phyloP scores from a whole-genome alignment of 2,113 vertebrate genomes.

The Bos indicus region DNA sequence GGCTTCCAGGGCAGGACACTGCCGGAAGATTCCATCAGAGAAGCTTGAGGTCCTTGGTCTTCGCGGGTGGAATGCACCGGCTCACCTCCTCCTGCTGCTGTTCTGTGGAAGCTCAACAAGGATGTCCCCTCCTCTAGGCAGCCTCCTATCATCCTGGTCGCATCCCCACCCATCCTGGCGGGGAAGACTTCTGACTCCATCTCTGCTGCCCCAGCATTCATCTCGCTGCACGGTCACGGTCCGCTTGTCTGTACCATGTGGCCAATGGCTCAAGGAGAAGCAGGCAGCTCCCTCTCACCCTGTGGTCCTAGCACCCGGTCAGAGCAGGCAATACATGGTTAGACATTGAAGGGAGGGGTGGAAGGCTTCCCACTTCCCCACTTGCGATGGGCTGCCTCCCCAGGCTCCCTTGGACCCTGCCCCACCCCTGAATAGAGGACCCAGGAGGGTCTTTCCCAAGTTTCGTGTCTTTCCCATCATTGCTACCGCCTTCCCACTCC shows the following conservation, averaged over 20 bases:
- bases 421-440: neutral
- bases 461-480: neutral
- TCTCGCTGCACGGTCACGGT: accelerated
- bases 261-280: neutral
- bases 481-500: neutral
- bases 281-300: neutral
- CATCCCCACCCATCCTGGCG: neutral
- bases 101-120: neutral
- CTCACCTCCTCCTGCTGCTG: neutral
- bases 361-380: neutral
- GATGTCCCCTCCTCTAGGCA: neutral
- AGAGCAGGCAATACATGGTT: neutral
- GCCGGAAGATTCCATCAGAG: neutral
- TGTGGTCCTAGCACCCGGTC: neutral
- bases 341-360: neutral
- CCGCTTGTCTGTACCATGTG: neutral
- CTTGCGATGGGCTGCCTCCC: neutral
- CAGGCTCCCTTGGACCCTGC: neutral
- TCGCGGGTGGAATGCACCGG: neutral
- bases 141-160: neutral
- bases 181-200: neutral
- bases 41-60: neutral
- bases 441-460: neutral
- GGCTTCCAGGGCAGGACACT: neutral
- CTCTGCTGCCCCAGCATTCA: neutral